Percentiles rank a stretch among this genome's conserved stretches.
Evolutionary conservation across 2,797 vertebrate genomes (phyloP).

Genomic region (Poecile montanus): DNA sequence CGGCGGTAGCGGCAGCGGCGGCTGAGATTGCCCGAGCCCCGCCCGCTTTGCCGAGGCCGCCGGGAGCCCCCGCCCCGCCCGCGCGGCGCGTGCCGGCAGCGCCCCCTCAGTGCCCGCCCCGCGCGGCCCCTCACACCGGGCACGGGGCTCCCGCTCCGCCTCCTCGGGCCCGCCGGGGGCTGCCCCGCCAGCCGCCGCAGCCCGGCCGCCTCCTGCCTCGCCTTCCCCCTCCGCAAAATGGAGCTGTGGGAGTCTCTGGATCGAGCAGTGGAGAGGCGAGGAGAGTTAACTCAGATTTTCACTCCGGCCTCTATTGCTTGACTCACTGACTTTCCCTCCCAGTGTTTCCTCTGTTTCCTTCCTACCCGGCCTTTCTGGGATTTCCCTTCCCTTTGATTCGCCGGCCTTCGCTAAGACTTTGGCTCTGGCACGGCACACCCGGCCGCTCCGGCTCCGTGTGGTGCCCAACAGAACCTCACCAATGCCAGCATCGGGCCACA

Average conservation of each 20-base stretch:
- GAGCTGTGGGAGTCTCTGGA: background rate
- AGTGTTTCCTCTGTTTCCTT: background rate
- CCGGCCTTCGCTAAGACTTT: background rate
- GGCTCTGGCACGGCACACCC: background rate
- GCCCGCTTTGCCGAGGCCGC: background rate
- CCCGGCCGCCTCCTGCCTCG: background rate
- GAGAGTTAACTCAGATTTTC: background rate
- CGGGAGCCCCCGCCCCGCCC: background rate
- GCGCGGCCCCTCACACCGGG: background rate
- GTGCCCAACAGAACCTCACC: accelerated
- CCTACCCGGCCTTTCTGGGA: background rate
- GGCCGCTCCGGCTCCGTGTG: accelerated
- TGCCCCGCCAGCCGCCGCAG: too few relatives aligned
- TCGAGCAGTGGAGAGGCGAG: background rate
- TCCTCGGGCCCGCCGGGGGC: background rate
- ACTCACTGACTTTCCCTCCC: background rate
- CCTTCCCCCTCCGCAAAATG: background rate
- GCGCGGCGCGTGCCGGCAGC: background rate
- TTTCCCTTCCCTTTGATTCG: background rate
- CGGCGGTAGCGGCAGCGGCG: accelerated
- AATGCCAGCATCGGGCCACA: accelerated
- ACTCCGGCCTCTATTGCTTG: background rate
- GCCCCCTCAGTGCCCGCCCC: background rate
- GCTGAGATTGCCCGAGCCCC: background rate
- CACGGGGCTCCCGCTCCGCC: background rate